Conservation (phyloP, 2,888 invertebrate genomes). For the Celastrina argiolus region DNA sequence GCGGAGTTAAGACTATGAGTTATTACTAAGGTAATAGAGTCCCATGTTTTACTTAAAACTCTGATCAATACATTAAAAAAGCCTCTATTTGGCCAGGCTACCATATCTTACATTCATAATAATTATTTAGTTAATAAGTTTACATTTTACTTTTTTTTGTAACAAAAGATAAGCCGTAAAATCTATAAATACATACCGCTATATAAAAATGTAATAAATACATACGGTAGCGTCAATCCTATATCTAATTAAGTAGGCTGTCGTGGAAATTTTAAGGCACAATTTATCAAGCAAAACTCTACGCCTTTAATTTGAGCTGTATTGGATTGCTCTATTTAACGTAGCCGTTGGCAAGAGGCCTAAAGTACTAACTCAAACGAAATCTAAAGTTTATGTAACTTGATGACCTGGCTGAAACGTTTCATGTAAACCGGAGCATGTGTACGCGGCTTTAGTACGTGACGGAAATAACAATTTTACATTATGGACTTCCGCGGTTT, state of each 20-base stretch:
- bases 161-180: no score
- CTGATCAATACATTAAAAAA: no score
- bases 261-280: constrained; percentile 1
- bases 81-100: no score
- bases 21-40: no score
- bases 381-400: constrained; percentile 31
- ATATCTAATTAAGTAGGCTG: constrained; percentile 8
- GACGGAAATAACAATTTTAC: constrained; percentile 58
- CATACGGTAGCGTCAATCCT: not conserved
- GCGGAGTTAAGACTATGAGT: no score
- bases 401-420: constrained; percentile 28
- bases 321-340: constrained; percentile 32
- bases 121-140: no score
- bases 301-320: constrained; percentile 23
- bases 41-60: no score
- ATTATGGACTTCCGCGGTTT: constrained; percentile 45
- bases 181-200: no score
- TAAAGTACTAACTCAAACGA: constrained; percentile 31
- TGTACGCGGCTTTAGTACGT: constrained; percentile 37
- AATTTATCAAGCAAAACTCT: constrained; percentile 14
- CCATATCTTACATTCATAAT: no score
- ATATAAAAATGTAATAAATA: not conserved
- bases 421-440: constrained; percentile 20
- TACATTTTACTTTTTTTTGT: no score
- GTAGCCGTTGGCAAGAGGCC: constrained; percentile 32